Conservation (phyloP, 2,113 vertebrate genomes). For the Delphinapterus leucas region DNA sequence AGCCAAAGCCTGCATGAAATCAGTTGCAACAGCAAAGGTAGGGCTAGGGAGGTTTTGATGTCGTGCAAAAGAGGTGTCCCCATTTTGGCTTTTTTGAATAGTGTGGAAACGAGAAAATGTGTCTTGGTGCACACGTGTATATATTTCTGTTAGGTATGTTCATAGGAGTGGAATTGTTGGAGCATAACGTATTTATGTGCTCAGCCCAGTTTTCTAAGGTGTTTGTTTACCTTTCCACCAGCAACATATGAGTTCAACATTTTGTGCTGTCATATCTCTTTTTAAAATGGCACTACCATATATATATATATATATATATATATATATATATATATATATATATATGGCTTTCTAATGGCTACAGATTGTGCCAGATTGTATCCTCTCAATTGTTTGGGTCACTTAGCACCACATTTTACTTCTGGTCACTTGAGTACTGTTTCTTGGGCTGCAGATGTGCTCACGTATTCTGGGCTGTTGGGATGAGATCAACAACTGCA, state of each 20-base stretch:
- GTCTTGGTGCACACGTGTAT: neutral
- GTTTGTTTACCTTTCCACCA: neutral
- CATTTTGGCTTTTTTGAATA: neutral
- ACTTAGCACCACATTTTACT: neutral
- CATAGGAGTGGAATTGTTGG: neutral
- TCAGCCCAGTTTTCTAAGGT: neutral
- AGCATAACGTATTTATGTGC: neutral
- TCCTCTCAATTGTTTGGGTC: neutral
- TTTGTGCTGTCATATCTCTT: neutral
- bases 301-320: neutral
- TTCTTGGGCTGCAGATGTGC: conserved; percentile 24
- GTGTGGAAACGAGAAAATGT: neutral
- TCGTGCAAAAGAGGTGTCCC: neutral
- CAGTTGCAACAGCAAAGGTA: neutral
- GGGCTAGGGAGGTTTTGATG: neutral
- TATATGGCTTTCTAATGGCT: neutral
- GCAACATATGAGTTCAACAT: neutral
- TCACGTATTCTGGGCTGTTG: neutral
- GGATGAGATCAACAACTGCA: conserved; percentile 57
- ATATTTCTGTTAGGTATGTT: neutral
- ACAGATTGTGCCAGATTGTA: neutral
- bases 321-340: neutral
- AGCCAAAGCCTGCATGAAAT: neutral
- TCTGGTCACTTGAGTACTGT: conserved; percentile 18
- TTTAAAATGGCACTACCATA: neutral